phyloP scores from a whole-genome alignment of 2,797 vertebrate genomes.

The Delichon dasypus region DNA sequence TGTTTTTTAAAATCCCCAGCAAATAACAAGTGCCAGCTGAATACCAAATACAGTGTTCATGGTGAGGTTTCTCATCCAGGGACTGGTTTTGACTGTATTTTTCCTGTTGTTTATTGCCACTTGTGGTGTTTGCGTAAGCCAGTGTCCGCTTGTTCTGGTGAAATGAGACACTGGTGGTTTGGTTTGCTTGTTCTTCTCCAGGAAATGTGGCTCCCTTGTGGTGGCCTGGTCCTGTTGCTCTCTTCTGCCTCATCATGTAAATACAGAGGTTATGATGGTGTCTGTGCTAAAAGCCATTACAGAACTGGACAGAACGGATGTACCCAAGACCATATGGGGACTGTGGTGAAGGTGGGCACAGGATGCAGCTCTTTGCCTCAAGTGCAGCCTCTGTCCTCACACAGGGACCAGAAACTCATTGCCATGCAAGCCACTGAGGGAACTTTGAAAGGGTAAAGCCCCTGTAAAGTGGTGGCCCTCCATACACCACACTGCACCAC shows the following conservation, averaged over 20 bases:
- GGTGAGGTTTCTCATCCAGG: not conserved
- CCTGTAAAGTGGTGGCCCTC: not conserved
- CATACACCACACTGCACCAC: rapidly evolving
- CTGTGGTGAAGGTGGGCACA: not conserved
- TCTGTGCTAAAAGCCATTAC: not conserved
- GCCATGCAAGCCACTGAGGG: not conserved
- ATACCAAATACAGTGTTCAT: not conserved
- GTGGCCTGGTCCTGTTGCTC: not conserved
- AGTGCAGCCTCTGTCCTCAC: not conserved
- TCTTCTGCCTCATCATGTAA: not conserved
- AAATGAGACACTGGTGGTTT: not conserved
- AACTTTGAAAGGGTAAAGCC: not conserved
- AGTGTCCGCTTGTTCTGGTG: not conserved
- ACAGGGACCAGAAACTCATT: not conserved
- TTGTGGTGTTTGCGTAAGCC: not conserved
- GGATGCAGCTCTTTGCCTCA: not conserved
- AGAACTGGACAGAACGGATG: not conserved
- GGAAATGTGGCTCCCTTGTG: not conserved
- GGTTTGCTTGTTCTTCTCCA: constrained; percentile 17
- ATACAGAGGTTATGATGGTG: not conserved
- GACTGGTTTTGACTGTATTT: not conserved
- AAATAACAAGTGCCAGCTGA: not conserved
- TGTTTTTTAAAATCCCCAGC: not conserved
- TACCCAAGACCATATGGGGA: rapidly evolving
- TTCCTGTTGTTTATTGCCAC: constrained; percentile 17